A percentile compares a stretch with the other conserved stretches of the same genome.
These are phyloP conservation scores for Xenopus tropicalis DNA, from an alignment of 2,113 vertebrate genomes.

Conservation along the genomic window UCB_Xtro_10.0 CM004445.2:74687001-74687500, in stretches of 20 bases:
- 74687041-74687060: no score
- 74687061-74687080: no score
- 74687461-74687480: slow-evolving; percentile 1
- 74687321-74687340: not conserved
- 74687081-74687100: no score
- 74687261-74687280: not conserved
- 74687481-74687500: not conserved
- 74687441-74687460: not conserved
- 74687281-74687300: not conserved
- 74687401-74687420: not conserved
- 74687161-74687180: no score
- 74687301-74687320: not conserved
- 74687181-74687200: no score
- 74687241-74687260: not conserved
- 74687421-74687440: not conserved
- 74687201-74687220: no score
- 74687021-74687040: no score
- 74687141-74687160: no score
- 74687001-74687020: no score
- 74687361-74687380: not conserved
- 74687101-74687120: no score
- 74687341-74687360: not conserved
- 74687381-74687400: not conserved
- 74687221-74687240: no score
- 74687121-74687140: no score